Percentiles rank a stretch among this genome's conserved stretches.
Conservation (phyloP, 2,113 vertebrate genomes). For the Ellobius talpinus region DNA sequence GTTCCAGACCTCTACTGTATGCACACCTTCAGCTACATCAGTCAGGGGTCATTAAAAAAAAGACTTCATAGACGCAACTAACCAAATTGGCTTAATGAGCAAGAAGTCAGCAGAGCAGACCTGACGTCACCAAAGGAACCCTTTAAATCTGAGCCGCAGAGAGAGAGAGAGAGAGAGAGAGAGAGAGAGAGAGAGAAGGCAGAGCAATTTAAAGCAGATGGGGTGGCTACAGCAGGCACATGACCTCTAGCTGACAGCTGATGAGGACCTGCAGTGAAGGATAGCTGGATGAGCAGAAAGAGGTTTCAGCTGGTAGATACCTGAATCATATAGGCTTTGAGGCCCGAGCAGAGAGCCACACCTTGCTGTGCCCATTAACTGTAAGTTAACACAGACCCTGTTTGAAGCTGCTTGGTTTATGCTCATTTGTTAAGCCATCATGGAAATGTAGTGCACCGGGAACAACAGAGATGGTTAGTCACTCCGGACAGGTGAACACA, state of each 20-base stretch:
- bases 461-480: neutral
- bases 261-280: neutral
- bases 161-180: neutral
- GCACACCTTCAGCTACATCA: neutral
- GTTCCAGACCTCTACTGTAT: neutral
- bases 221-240: neutral
- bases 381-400: neutral
- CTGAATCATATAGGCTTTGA: neutral
- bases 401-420: neutral
- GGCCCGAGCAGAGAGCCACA: neutral
- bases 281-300: neutral
- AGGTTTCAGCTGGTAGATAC: neutral
- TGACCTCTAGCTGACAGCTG: neutral
- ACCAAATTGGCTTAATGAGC: neutral
- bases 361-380: neutral
- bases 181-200: neutral
- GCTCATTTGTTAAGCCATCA: neutral
- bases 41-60: neutral
- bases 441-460: neutral
- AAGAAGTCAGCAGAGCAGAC: neutral
- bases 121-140: neutral
- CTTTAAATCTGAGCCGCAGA: neutral
- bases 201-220: neutral
- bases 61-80: neutral
- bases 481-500: neutral